These are phyloP conservation scores for Papilio polyxenes DNA, from an alignment of 1,140 invertebrate species.

Conservation along the genomic window DNA sequence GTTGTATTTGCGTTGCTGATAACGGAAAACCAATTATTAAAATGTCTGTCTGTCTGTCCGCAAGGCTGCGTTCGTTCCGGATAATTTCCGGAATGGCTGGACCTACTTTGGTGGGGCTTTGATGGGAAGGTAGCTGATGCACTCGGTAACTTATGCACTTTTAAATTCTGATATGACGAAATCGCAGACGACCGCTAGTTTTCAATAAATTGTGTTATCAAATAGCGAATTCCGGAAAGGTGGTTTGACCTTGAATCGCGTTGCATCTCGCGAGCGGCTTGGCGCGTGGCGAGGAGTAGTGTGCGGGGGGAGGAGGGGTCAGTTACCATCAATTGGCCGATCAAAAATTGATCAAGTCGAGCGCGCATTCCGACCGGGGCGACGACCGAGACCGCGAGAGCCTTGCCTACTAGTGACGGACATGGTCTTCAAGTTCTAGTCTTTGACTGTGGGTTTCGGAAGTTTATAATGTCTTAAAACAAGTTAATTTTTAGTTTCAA, in stretches of 20 bases:
- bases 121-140: no score
- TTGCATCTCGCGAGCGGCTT: background rate
- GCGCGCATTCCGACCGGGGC: conserved; percentile 52
- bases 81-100: no score
- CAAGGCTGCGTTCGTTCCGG: no score
- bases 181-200: background rate
- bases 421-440: background rate
- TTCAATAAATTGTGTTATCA: background rate
- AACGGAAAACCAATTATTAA: no score
- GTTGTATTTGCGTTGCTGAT: no score
- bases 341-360: conserved; percentile 51
- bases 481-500: background rate
- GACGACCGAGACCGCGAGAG: conserved; percentile 42
- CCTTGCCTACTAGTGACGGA: conserved; percentile 19
- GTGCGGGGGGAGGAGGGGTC: background rate
- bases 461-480: background rate
- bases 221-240: background rate
- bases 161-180: no score
- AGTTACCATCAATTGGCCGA: conserved; percentile 44
- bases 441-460: background rate
- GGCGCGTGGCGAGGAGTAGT: background rate
- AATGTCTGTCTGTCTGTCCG: no score
- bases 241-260: conserved; percentile 28
- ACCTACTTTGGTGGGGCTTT: no score
- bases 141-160: no score